Base-by-base conservation (phyloP, 2,113 vertebrate species). In the Mystacornis crossleyi region DNA sequence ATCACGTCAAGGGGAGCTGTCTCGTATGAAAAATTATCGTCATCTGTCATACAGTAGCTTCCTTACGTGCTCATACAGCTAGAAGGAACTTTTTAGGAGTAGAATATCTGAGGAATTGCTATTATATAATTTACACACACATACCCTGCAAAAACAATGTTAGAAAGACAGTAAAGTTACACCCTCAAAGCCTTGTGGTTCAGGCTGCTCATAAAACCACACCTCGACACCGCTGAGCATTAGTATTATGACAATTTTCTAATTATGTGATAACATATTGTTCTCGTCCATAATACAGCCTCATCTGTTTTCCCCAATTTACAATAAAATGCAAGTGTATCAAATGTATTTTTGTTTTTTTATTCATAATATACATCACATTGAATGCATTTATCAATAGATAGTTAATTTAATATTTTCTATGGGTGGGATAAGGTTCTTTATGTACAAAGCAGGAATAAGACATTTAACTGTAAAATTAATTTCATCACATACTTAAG, bases 1-100 rank as follows among this genome's bases (percentile, higher is more conserved):
- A 92, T 96, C 96, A 96, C 12, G 12, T 95, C 95, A 95, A 92
- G 70, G 88, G 88, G 83, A 96, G 89, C 88, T 89, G 90, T 92
- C 86, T 93, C 14, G 26, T 69, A 84, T 94, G 86, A 96, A 96
- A 97, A 96, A 96, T 94, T 90, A 93, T 92, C 29, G 0, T 95
- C 86, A 95, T 95, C 92, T 92, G 90, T 91, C 93, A 93, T 71
- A 93, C 31, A 84, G 82, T 38, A 89, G 69, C 72, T 90, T 95
- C 69, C 75, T 86, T 86, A 84, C 57, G 42, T n/a, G 72, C 50
- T 95, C 82, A 47, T 89, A 86, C 33, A 86, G 88, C 88, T 89
- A 86, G 69, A 92, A 94, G 72, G 80, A 86, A 95, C 33, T 53
- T 84, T 89, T 92, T 45, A 74, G 88, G 64, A 86, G 54, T 8